Conservation (phyloP, 2,888 invertebrate species). For the Mimas tiliae region DNA sequence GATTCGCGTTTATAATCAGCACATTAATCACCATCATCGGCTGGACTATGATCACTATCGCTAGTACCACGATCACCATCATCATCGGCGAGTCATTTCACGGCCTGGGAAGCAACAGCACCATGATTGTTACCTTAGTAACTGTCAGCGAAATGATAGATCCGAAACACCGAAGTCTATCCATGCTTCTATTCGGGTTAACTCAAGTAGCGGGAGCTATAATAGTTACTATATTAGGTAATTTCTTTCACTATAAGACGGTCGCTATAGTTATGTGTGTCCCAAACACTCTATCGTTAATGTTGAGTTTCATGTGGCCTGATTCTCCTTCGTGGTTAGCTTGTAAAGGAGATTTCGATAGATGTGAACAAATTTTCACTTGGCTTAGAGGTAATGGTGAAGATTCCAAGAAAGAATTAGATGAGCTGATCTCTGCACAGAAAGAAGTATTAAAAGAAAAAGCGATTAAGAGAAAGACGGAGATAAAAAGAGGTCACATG, state of each 20-base stretch:
- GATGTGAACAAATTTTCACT: constrained; percentile 36
- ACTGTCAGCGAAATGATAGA: constrained; percentile 39
- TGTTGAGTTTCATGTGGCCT: constrained; percentile 36
- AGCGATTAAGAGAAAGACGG: constrained; percentile 6
- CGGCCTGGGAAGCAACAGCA: constrained; percentile 24
- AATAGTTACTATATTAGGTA: constrained; percentile 1
- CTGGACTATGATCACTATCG: constrained; percentile 15
- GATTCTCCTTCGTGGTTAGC: constrained; percentile 42
- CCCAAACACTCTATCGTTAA: constrained; percentile 30
- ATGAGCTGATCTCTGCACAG: constrained; percentile 34
- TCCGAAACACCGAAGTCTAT: constrained; percentile 38
- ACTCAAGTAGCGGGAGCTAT: constrained; percentile 14
- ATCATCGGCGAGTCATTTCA: constrained; percentile 27
- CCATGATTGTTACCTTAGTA: constrained; percentile 21
- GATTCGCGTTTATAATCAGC: constrained; percentile 24
- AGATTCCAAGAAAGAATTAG: constrained; percentile 34
- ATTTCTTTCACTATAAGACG: constrained; percentile 26
- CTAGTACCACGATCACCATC: constrained; percentile 11
- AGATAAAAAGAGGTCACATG: neutral
- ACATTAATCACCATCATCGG: constrained; percentile 21
- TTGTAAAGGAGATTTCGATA: constrained; percentile 36
- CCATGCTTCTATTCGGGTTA: constrained; percentile 8
- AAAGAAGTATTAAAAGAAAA: constrained; percentile 28
- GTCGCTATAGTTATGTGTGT: constrained; percentile 18
- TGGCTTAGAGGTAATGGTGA: constrained; percentile 38